These are phyloP conservation scores for Sorex fumeus DNA, from an alignment of 2,113 vertebrate genomes.

Conservation along the genomic window DNA sequence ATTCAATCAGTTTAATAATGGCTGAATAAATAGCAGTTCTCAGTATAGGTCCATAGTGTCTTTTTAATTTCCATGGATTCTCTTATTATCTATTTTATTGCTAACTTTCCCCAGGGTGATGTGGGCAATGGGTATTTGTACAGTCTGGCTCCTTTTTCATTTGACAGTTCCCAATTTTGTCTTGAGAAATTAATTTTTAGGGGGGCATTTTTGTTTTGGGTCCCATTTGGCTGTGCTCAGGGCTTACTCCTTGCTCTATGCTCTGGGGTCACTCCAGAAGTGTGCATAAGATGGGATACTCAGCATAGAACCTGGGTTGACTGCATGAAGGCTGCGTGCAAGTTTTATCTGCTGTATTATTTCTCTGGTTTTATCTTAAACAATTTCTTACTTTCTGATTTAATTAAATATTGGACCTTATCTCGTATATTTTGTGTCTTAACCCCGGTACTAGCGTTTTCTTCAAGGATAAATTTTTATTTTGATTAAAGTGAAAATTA, in stretches of 20 bases:
- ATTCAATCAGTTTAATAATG: too few species aligned
- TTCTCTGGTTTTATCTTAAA: neutral
- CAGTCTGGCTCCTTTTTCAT: constrained; percentile 5
- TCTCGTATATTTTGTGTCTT: constrained; percentile 2
- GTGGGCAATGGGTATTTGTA: neutral
- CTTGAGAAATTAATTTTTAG: neutral
- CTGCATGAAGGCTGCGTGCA: too few species aligned
- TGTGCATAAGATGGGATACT: too few species aligned
- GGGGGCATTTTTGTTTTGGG: too few species aligned
- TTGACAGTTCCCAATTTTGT: neutral
- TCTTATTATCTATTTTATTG: neutral
- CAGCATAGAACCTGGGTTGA: too few species aligned
- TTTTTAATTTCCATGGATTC: constrained; percentile 12
- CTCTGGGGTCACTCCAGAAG: too few species aligned
- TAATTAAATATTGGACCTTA: neutral
- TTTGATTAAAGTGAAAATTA: too few species aligned
- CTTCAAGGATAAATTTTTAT: constrained; percentile 16
- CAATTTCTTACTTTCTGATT: constrained; percentile 25
- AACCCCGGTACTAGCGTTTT: neutral
- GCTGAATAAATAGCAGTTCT: too few species aligned
- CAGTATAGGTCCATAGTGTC: neutral
- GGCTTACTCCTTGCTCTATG: too few species aligned
- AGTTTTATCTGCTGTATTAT: too few species aligned
- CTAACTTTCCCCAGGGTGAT: neutral
- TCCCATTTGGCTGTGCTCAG: too few species aligned